phyloP scores from a whole-genome alignment of 2,888 invertebrate species.

The Marronus borbonicus region DNA sequence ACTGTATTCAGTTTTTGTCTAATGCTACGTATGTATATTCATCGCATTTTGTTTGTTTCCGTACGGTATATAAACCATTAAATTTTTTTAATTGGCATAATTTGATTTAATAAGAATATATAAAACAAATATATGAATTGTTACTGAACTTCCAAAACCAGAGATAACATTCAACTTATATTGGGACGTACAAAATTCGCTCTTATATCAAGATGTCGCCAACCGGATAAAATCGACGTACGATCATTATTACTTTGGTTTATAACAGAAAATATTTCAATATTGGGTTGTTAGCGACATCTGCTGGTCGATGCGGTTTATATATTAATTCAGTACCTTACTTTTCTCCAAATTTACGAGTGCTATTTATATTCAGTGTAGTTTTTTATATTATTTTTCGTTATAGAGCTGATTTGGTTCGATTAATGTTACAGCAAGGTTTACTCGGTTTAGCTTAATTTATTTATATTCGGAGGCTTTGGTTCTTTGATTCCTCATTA shows the following conservation, averaged over 20 bases:
- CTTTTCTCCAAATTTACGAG: constrained; percentile 40
- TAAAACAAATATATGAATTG: not conserved
- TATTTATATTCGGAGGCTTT: too few species aligned
- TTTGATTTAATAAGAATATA: too few species aligned
- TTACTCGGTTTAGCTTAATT: not conserved
- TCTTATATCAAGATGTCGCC: constrained; percentile 28
- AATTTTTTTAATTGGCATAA: not conserved
- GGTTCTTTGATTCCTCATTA: too few species aligned
- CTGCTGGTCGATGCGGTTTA: constrained; percentile 38
- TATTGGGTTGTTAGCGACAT: constrained; percentile 42
- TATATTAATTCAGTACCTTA: constrained; percentile 34
- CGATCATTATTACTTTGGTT: constrained; percentile 26
- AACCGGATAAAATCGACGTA: constrained; percentile 21
- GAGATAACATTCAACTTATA: not conserved
- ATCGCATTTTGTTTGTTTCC: too few species aligned
- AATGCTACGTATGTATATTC: too few species aligned
- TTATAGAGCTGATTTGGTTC: not conserved
- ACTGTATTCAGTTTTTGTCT: too few species aligned
- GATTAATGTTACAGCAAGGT: not conserved
- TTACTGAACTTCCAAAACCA: not conserved
- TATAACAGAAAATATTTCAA: constrained; percentile 36
- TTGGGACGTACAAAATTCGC: constrained; percentile 23
- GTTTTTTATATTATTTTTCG: not conserved
- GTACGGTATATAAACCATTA: too few species aligned
- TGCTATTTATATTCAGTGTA: constrained; percentile 16